Conservation (phyloP, 2,113 vertebrate genomes). For the Dasyprocta punctata region DNA sequence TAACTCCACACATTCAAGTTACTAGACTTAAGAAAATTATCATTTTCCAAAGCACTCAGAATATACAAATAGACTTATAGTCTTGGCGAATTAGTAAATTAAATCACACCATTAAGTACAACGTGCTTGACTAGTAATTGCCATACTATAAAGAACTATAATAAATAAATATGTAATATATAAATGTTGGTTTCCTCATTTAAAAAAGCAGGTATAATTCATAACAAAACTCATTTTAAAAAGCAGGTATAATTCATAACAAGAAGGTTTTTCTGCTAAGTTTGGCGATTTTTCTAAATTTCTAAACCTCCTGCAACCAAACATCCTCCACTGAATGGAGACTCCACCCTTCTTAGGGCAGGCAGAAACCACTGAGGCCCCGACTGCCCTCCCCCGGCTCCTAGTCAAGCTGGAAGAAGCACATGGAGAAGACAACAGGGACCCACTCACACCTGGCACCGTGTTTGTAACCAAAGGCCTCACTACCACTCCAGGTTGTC, state of each 20-base stretch:
- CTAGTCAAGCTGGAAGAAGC: background rate
- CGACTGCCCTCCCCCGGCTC: background rate
- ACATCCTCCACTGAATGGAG: background rate
- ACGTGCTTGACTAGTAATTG: background rate
- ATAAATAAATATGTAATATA: background rate
- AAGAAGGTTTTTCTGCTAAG: background rate
- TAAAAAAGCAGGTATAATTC: constrained; percentile 1
- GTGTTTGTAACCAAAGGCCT: background rate
- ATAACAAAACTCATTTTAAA: background rate
- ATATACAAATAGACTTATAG: background rate
- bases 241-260: background rate
- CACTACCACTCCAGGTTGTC: background rate
- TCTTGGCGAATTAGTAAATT: background rate
- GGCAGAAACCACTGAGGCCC: background rate
- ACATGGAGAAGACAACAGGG: background rate
- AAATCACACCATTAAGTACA: constrained; percentile 4
- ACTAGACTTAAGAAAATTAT: background rate
- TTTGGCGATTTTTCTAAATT: background rate
- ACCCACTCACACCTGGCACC: background rate
- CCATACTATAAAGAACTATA: background rate
- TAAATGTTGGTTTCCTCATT: background rate
- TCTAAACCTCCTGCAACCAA: background rate
- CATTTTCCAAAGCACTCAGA: background rate
- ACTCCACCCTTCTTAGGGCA: too few species aligned
- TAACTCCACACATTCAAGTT: background rate